A percentile compares a stretch with the other conserved stretches of the same genome.
Evolutionary conservation across 1,140 invertebrate species (phyloP).

Genomic region (Formica selysi): DNA sequence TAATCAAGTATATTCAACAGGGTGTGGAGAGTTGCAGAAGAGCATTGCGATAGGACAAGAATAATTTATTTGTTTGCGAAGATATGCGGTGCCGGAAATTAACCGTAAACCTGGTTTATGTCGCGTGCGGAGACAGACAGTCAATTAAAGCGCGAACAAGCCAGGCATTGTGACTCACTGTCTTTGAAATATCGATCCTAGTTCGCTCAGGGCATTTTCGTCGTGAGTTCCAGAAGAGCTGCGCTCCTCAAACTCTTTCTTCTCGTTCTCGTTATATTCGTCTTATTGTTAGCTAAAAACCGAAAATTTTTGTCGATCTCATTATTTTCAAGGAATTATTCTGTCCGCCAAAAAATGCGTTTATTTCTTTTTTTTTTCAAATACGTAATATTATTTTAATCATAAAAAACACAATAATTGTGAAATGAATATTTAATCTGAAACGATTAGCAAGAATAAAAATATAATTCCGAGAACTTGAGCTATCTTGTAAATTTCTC

Average conservation of each 20-base stretch:
- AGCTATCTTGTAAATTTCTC: neutral
- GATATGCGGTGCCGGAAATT: conserved; percentile 32
- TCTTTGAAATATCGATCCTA: conserved; percentile 42
- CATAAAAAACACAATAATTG: neutral
- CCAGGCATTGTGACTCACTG: conserved; percentile 16
- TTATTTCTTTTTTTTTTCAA: neutral
- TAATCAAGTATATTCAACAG: conserved; percentile 6
- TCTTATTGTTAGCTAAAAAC: neutral
- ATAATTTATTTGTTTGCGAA: conserved; percentile 35
- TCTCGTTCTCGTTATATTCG: neutral
- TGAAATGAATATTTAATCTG: neutral
- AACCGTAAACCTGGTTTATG: conserved; percentile 34
- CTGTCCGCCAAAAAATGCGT: neutral
- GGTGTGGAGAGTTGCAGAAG: neutral
- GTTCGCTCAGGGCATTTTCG: neutral
- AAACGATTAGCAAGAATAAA: neutral
- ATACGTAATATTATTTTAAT: neutral
- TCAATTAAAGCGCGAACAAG: conserved; percentile 30
- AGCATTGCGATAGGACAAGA: neutral
- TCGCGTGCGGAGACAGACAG: neutral
- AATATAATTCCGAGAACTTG: neutral
- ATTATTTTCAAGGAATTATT: neutral
- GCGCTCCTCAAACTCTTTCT: neutral
- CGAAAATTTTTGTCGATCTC: neutral
- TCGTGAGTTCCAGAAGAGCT: neutral